Percentiles rank a stretch among this genome's conserved stretches.
phyloP scores from a whole-genome alignment of 2,113 vertebrate genomes.

The Sturnus vulgaris region DNA sequence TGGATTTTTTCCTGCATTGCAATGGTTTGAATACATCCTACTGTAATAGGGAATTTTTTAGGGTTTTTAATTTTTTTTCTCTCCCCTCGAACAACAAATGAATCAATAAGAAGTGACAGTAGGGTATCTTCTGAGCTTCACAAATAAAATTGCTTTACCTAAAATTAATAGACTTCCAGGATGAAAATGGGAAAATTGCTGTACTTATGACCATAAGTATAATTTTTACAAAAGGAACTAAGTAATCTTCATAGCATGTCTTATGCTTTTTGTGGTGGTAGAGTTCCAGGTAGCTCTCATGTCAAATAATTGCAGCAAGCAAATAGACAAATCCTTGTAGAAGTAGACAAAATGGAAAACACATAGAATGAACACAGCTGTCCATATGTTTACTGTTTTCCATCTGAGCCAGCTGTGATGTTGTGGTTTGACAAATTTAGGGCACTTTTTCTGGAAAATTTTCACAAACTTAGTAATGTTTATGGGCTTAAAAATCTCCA shows the following conservation, averaged over 20 bases:
- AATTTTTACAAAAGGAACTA: neutral
- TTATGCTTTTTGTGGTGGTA: neutral
- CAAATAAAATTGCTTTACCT: neutral
- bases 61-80: accelerated
- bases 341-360: neutral
- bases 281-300: neutral
- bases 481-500: accelerated
- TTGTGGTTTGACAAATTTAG: neutral
- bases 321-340: neutral
- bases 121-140: neutral
- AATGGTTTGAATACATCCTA: neutral
- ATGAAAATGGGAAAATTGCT: neutral
- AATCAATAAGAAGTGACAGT: neutral
- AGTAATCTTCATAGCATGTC: neutral
- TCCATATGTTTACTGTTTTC: neutral
- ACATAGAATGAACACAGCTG: neutral
- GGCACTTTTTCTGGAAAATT: neutral
- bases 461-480: neutral
- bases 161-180: neutral
- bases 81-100: neutral
- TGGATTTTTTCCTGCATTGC: neutral
- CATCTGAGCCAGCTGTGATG: neutral
- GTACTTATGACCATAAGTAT: neutral
- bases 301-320: neutral
- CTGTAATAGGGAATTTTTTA: neutral